Base-by-base conservation (phyloP, 2,113 vertebrate genomes). In the Arenaria interpres region DNA sequence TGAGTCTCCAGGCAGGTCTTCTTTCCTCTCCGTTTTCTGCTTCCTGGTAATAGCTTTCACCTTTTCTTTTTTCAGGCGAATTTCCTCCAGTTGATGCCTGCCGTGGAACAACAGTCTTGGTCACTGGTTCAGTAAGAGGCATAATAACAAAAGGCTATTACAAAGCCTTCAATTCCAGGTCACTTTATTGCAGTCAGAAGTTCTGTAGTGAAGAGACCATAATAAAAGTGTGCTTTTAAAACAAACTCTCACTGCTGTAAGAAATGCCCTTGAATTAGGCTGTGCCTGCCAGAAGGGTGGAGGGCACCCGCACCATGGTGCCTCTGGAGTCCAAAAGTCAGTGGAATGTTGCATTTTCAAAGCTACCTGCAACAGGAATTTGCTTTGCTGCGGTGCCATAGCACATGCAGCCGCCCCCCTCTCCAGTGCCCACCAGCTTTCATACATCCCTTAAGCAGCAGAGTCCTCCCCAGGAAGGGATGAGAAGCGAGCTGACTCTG, bases 21-120 rank as follows among this genome's bases (percentile, higher is more conserved):
- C 97, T 66, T 97, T 98, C 67, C 6, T 94, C 5, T 97, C 91
- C 22, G n/a, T 95, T 72, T 93, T 97, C 85, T 96, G 98, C 66
- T 83, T 98, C 33, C 41, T 81, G 32, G 56, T 66, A 20, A 60
- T 5, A 77, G 48, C 83, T 54, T 98, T 96, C 30, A 85, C 81
- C 74, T 97, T 97, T 59, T 98, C 96, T 28, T 98, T 97, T 85
- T 97, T 98, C 22, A 97, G 86, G 33, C 97, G 96, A 39, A 98
- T 98, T 94, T 97, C 98, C 91, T 98, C 98, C 86, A 98, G 95
- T 27, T 98, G 98, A 72, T 98, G 98, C 97, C 98, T 98, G 96
- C 62, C 41, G 54, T 56, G 56, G 79, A 78, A 96, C 35, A 91
- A 72, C 5, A 8, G 62, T 23, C 62, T 89, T 51, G 57, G 77